These are phyloP conservation scores for Phyllostomus hastatus DNA, from an alignment of 2,113 vertebrate species.

Conservation along the genomic window DNA sequence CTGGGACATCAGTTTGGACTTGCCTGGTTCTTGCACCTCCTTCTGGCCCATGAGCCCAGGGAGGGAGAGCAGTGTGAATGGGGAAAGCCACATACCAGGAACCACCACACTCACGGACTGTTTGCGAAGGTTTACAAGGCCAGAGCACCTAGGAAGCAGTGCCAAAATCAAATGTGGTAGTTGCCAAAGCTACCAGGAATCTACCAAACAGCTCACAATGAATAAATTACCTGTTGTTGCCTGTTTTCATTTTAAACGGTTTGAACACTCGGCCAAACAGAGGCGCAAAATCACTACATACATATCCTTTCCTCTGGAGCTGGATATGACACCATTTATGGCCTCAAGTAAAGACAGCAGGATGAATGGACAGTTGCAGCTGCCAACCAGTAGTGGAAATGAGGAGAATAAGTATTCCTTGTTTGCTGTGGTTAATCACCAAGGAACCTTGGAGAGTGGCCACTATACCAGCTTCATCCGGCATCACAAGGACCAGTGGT, in stretches of 20 bases:
- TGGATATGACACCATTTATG: constrained; percentile 99
- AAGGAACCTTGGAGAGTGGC: constrained; percentile 98
- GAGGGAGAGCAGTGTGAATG: constrained; percentile 94
- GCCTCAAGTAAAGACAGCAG: constrained; percentile 99
- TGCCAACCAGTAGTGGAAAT: constrained; percentile 94
- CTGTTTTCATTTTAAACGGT: constrained; percentile 99
- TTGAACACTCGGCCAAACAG: constrained; percentile 98
- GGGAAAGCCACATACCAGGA: constrained; percentile 94
- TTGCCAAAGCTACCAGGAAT: constrained; percentile 99
- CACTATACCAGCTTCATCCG: constrained; percentile 99
- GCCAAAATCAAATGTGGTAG: constrained; percentile 99
- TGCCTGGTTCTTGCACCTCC: constrained; percentile 96
- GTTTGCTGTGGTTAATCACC: constrained; percentile 99
- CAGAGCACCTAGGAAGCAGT: constrained; percentile 99
- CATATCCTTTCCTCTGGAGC: constrained; percentile 97
- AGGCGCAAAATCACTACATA: constrained; percentile 99
- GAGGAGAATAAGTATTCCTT: constrained; percentile 99
- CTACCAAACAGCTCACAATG: constrained; percentile 99
- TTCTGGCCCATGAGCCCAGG: constrained; percentile 99
- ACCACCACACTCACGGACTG: constrained; percentile 98
- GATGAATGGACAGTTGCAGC: constrained; percentile 98
- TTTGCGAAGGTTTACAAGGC: constrained; percentile 94
- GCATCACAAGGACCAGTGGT: constrained; percentile 99
- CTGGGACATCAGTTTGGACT: constrained; percentile 99
- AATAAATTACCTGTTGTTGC: constrained; percentile 99